Percentiles rank a stretch among this genome's conserved stretches.
Conservation (phyloP, 2,113 vertebrate genomes). For the Morone chrysops region DNA sequence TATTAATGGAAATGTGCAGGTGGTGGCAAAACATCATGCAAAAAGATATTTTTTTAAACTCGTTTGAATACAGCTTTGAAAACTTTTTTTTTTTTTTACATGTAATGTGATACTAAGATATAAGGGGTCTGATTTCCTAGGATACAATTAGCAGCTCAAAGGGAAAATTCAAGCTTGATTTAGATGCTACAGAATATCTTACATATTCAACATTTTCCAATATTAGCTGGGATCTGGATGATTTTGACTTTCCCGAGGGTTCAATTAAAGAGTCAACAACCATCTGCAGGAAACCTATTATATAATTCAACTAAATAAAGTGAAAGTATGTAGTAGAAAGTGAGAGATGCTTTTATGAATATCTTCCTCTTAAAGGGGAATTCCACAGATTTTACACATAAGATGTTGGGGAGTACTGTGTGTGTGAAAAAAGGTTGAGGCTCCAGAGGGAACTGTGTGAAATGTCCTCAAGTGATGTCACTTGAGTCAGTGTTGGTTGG, state of each 20-base stretch:
- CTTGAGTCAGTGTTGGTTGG: not conserved
- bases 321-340: not conserved
- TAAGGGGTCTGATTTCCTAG: not conserved
- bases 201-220: not conserved
- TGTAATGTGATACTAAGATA: not conserved
- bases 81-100: not conserved
- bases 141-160: not conserved
- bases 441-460: not conserved
- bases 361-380: not conserved
- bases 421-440: not conserved
- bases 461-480: not conserved
- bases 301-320: slow-evolving; percentile 6
- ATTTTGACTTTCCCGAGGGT: not conserved
- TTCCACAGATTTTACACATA: not conserved
- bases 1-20: slow-evolving; percentile 10
- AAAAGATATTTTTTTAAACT: not conserved
- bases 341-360: not conserved
- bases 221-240: not conserved
- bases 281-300: not conserved
- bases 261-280: not conserved
- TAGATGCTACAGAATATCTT: not conserved
- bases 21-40: not conserved
- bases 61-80: not conserved
- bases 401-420: not conserved
- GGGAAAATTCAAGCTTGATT: not conserved